Percentiles rank a stretch among this genome's conserved stretches.
Evolutionary conservation across 2,888 invertebrate species (phyloP).

Genomic region (Icerya purchasi): DNA sequence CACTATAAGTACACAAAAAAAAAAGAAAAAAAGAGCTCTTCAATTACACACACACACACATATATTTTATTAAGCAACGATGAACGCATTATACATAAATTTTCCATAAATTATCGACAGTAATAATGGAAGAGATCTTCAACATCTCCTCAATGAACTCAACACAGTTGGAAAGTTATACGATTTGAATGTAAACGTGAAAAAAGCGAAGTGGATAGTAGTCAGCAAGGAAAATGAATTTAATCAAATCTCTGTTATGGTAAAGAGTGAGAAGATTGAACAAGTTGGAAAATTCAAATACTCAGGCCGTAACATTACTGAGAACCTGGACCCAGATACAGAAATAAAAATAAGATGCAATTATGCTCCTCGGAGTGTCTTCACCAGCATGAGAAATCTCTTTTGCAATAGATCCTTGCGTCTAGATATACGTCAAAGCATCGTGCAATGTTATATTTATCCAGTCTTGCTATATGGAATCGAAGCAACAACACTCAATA

Average conservation of each 20-base stretch:
- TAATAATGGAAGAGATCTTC: too few relatives aligned
- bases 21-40: too few relatives aligned
- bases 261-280: background rate
- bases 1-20: too few relatives aligned
- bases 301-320: background rate
- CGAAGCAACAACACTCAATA: background rate
- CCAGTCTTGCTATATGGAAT: background rate
- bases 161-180: too few relatives aligned
- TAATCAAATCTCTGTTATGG: background rate
- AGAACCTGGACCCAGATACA: background rate
- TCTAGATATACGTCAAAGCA: background rate
- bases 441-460: background rate
- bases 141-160: too few relatives aligned
- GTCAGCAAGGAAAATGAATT: background rate
- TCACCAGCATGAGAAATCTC: background rate
- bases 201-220: background rate
- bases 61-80: too few relatives aligned
- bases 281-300: background rate
- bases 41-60: too few relatives aligned
- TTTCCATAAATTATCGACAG: too few relatives aligned
- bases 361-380: background rate
- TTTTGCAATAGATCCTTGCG: background rate
- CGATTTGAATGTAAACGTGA: too few relatives aligned
- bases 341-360: too few relatives aligned
- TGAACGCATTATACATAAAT: too few relatives aligned